phyloP scores from a whole-genome alignment of 1,140 invertebrate species.

The Drosophila neocordata region DNA sequence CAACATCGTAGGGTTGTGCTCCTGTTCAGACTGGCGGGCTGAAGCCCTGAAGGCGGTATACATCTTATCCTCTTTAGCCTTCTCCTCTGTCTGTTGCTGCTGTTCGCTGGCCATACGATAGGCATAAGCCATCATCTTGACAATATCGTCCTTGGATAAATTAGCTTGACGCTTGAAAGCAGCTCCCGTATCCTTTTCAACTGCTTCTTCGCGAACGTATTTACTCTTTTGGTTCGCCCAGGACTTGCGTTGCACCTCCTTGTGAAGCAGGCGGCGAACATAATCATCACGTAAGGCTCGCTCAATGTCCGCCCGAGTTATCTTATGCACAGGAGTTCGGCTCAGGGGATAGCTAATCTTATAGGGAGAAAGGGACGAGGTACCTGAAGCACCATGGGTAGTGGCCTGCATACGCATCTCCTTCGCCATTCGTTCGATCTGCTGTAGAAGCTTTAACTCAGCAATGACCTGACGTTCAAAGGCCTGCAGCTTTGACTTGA shows the following conservation, averaged over 20 bases:
- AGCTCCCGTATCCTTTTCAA: not conserved
- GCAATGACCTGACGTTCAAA: slow-evolving; percentile 73
- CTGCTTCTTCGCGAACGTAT: not conserved
- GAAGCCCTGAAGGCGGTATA: slow-evolving; percentile 46
- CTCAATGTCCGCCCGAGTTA: slow-evolving; percentile 70
- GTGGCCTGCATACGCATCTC: slow-evolving; percentile 63
- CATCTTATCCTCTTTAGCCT: slow-evolving; percentile 38
- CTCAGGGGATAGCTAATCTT: slow-evolving; percentile 58
- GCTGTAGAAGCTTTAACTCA: slow-evolving; percentile 66
- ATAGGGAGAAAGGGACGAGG: slow-evolving; percentile 19
- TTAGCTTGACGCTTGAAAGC: slow-evolving; percentile 59
- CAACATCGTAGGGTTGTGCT: slow-evolving; percentile 20
- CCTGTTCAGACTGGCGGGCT: slow-evolving; percentile 11
- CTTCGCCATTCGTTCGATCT: slow-evolving; percentile 69
- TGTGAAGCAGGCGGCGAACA: slow-evolving; percentile 59
- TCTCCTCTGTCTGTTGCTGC: slow-evolving; percentile 15
- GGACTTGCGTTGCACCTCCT: slow-evolving; percentile 53
- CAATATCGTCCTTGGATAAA: slow-evolving; percentile 68
- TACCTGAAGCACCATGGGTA: slow-evolving; percentile 11
- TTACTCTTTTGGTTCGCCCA: not conserved
- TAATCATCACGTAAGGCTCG: slow-evolving; percentile 66
- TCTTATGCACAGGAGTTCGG: slow-evolving; percentile 71
- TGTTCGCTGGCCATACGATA: slow-evolving; percentile 67
- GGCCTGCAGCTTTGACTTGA: slow-evolving; percentile 59
- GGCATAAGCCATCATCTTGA: slow-evolving; percentile 72